Evolutionary conservation across 1,140 invertebrate genomes (phyloP), one percentile per base, ranked within the genome.

Genomic region (Brachionus sp.): DNA sequence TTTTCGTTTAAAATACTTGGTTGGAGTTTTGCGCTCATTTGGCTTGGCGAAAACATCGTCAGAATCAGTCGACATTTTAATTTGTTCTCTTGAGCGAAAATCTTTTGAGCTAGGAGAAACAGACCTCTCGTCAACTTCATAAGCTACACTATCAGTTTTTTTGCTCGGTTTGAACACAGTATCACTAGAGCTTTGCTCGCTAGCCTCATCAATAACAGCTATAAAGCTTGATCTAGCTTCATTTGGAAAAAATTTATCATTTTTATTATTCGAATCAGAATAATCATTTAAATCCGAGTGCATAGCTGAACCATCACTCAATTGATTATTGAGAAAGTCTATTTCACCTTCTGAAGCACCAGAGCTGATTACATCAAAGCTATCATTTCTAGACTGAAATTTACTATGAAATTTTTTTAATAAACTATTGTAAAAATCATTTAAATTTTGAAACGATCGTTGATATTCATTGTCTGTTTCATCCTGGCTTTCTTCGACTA

Each of bases 381-480:
- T 39, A 33, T 42, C 66, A 39, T 37, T 37, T 70, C 35, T 42
- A 23, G 9, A 10, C 35, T 70, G 66, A 9, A 37, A 70, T 70
- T 39, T 70, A n/a, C 37, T 70, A 16, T 70, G 66, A 39, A 70
- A 70, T 39, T 39, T 70, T 70, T 6, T 70, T 12, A 70, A 9
- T 39, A 70, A 70, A 23, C 37, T 70, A 23, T 70, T 70, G n/a
- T 70, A 70, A 16, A 70, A 70, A 16, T 37, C 35, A 9, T 70
- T 70, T 9, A 70, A 19, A 70, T 37, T 39, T 70, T 37, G 35
- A 39, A 70, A 70, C 6, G 66, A 70, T 12, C 35, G 12, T 33
- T 70, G 66, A 12, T 39, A 37, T 9, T 70, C 66, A 4, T 33
- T 70, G 66, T 70, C 66, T 70, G 66, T 70, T 37, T 70, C 66